These are phyloP conservation scores for Ceratothoa steindachneri DNA, from an alignment of 2,888 invertebrate species.

Conservation along the genomic window DNA sequence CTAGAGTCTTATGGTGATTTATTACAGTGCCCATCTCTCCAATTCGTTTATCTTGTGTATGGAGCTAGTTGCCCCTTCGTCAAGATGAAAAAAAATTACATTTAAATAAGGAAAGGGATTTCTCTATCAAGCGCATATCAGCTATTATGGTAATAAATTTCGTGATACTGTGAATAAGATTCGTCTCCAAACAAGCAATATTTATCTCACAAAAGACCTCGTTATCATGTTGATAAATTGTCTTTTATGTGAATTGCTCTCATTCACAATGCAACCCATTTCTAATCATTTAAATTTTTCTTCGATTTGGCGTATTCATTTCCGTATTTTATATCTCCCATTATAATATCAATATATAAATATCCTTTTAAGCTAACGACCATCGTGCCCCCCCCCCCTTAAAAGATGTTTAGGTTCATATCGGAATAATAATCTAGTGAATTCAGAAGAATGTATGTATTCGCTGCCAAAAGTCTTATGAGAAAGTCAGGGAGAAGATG, in stretches of 20 bases:
- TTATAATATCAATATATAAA: background rate
- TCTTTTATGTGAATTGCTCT: background rate
- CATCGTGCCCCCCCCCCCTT: no score
- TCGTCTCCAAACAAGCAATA: background rate
- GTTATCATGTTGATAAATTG: background rate
- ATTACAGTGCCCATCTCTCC: no score
- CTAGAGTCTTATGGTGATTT: no score
- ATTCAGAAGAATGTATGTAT: no score
- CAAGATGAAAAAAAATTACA: no score
- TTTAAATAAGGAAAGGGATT: background rate
- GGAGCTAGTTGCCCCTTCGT: no score
- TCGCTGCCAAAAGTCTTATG: no score
- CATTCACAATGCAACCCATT: background rate
- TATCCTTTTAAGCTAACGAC: background rate
- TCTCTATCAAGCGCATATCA: background rate
- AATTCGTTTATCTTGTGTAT: no score
- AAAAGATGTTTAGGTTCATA: no score
- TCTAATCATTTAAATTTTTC: background rate
- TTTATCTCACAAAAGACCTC: background rate
- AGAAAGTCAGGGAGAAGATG: no score
- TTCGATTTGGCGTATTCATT: background rate
- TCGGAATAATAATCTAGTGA: no score
- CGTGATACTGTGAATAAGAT: background rate
- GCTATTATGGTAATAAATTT: background rate
- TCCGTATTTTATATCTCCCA: background rate